Evolutionary conservation across 2,888 invertebrate species (phyloP).

Genomic region (Dinocampus coccinellae): DNA sequence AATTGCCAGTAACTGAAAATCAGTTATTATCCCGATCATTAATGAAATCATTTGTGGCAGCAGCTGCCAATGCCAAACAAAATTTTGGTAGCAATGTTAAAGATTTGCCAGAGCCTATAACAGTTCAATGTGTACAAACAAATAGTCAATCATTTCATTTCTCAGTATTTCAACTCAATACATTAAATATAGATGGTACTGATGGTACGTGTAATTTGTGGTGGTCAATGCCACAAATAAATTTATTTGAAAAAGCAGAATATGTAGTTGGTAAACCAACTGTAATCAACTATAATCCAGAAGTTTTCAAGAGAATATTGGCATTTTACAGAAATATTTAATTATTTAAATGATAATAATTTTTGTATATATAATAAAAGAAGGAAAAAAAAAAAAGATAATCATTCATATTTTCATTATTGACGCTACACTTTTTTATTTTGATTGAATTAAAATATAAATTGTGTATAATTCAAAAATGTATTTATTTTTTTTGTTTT

Average conservation of each 20-base stretch:
- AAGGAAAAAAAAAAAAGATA: not conserved
- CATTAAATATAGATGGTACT: conserved; percentile 75
- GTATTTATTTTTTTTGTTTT: not conserved
- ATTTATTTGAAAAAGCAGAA: conserved; percentile 77
- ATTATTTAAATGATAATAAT: conserved; percentile 29
- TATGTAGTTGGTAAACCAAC: conserved; percentile 77
- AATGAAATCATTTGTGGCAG: conserved; percentile 81
- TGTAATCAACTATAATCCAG: conserved; percentile 82
- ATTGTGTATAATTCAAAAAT: not conserved
- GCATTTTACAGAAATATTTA: conserved; percentile 82
- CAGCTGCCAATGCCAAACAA: conserved; percentile 82
- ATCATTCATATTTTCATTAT: not conserved
- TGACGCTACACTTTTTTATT: not conserved
- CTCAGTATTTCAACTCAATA: conserved; percentile 87
- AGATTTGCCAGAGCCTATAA: conserved; percentile 81
- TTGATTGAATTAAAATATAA: not conserved
- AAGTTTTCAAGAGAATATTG: conserved; percentile 82
- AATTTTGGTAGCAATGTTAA: conserved; percentile 78
- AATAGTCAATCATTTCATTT: conserved; percentile 85
- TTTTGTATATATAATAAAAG: conserved; percentile 17
- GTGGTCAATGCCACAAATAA: conserved; percentile 78
- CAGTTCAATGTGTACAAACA: conserved; percentile 86
- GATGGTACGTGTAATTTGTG: conserved; percentile 82
- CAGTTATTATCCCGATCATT: conserved; percentile 81
- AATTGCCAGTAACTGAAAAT: conserved; percentile 75